Evolutionary conservation across 2,888 invertebrate genomes (phyloP), one percentile per base, ranked within the genome.

Genomic region (Thereva unica): DNA sequence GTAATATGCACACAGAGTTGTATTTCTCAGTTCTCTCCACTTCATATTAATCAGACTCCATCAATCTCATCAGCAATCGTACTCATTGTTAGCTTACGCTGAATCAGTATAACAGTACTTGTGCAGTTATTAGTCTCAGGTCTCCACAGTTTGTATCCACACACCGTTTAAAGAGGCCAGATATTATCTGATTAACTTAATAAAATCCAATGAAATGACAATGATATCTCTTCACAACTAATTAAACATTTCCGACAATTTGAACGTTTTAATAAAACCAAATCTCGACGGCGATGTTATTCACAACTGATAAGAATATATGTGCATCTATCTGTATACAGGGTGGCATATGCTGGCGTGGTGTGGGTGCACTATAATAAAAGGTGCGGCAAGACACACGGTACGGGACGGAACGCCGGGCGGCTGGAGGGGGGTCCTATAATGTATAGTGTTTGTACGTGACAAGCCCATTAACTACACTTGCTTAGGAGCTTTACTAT

Each of bases 181-280:
- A 64, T 53, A 65, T 65, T 65, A 65, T 65, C 65, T 56, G 65
- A 65, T 65, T 65, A 65, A 65, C 55, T 65, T 65, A 65, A 65
- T 65, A 65, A 65, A 65, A 49, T 23, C 65, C 65, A 65, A 65
- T 65, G 65, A 65, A 65, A 65, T 65, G 65, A 65, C 65, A 65
- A 65, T 65, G 65, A 65, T 65, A 34, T 56, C 56, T 47, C 65
- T 47, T 35, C 49, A 47, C 38, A 52, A 64, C 54, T 64, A 64
- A 64, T 64, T 64, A 64, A 64, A 64, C 64, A 64, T 64, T 64
- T 64, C 64, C 64, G 64, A 64, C 64, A 45, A 61, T 61, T 61
- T 61, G 50, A 61, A 50, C 61, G 23, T 61, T 61, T 61, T 61
- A 61, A 61, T 61, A 50, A 61, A 61, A 40, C 47, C 61, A 61